Evolutionary conservation across 2,113 vertebrate species (phyloP).

Genomic region (Herpetotheres cachinnans): DNA sequence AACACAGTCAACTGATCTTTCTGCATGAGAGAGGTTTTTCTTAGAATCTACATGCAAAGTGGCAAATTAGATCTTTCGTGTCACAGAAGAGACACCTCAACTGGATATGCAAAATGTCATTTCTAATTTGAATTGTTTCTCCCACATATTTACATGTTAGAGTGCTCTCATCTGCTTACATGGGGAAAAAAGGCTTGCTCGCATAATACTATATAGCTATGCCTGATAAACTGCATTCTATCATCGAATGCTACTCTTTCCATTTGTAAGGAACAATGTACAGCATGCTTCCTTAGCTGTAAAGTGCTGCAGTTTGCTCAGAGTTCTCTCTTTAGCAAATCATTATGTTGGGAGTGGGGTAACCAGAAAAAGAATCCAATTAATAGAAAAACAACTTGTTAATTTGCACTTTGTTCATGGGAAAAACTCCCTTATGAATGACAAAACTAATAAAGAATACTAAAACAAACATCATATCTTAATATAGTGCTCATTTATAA

Average conservation of each 20-base stretch:
- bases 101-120: background rate
- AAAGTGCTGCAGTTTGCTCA: background rate
- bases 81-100: background rate
- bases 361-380: background rate
- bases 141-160: background rate
- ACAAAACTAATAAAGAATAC: background rate
- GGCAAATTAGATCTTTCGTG: background rate
- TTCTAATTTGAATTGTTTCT: background rate
- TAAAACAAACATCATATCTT: background rate
- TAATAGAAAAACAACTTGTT: background rate
- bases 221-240: background rate
- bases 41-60: background rate
- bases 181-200: background rate
- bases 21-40: background rate
- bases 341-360: background rate
- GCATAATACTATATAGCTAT: background rate
- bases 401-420: background rate
- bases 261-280: background rate
- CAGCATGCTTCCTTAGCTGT: background rate
- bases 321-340: background rate
- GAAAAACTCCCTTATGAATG: background rate
- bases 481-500: background rate
- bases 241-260: background rate
- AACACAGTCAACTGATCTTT: background rate
- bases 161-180: background rate